Evolutionary conservation across 2,888 invertebrate species (phyloP), one percentile per base, ranked within the genome.

Genomic region (Drosophila putrida): DNA sequence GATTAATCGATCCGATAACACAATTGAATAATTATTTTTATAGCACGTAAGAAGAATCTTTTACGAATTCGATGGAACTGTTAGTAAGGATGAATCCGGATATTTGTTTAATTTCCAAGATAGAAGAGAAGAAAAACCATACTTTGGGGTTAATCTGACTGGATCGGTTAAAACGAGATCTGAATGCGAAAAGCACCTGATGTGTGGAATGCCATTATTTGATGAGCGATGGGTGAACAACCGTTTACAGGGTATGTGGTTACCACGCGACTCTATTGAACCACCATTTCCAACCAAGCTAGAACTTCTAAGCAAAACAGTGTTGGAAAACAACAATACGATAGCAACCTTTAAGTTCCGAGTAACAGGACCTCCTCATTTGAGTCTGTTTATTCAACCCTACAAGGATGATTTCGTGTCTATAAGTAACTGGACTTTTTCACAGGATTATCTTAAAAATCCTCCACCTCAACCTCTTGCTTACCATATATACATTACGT

Each of bases 21-120:
- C 33, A 8, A 25, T 11, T n/a, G 5, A 9, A 41, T 44, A 13
- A 28, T 15, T 1, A 2, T 10, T 27, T 31, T 69, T 51, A 20
- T 72, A 94, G 94, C 93, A 94, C 71, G 91, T 93, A 2, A 91
- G 92, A 25, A 90, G 93, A 55, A 91, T 88, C 10, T 93, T 93
- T 67, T 92, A 93, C 74, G 91, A 93, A 50, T 87, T 85, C 33
- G 84, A 90, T 54, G 82, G 90, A 4, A 75, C 79, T 0, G 77
- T 93, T 0, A 89, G 88, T 41, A 84, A 82, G 31, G 90, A 91
- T 54, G 93, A 94, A 61, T 93, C 93, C 4, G 93, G 93, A 4
- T 91, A 93, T 58, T 92, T 93, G 88, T 90, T 93, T 51, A 86
- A 93, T 59, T 93, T 93, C 11, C 91, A 93, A 75, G 94, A 94